Evolutionary conservation across 2,113 vertebrate genomes (phyloP), one percentile per base, ranked within the genome.

Genomic region (Glaucomys volans): DNA sequence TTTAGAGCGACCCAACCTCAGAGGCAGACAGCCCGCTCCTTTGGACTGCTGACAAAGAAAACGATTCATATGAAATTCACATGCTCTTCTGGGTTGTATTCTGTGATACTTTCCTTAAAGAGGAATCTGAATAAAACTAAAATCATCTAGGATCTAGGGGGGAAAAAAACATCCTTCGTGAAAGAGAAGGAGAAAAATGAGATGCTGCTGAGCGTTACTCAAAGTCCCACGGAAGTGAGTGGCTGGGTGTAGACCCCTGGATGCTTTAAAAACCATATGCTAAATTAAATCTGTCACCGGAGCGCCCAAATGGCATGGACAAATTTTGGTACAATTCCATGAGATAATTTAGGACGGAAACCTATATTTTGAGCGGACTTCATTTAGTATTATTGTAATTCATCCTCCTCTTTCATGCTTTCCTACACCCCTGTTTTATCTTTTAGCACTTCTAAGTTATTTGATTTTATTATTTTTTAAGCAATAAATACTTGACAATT

Each of bases 41-140:
- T 95, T 92, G 74, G 94, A 91, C 44, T 32, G 54, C 37, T 44
- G 90, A 87, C 96, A 96, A 93, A 93, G 26, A n/a, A 32, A 44
- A 57, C 64, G 71, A 90, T 91, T 62, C 89, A 90, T 93, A 96
- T 72, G 92, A 96, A 95, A 97, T 82, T 95, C 91, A 54, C 59
- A n/a, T 72, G 28, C 42, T 94, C 93, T 76, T 64, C 66, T 75
- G 54, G 37, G 22, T 62, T 74, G 35, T 8, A 22, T 22, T 79
- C 42, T 47, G 9, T 20, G 14, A 22, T 44, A 37, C 22, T 69
- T 93, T 59, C 22, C 40, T 92, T 90, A 66, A 69, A 90, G 85
- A 84, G 30, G 18, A 88, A 67, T 87, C 35, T 14, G 24, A 94
- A 79, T 64, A 54, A 94, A 93, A 79, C 16, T 17, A 72, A 86